phyloP scores from a whole-genome alignment of 2,113 vertebrate genomes.

The Pangasianodon gigas region DNA sequence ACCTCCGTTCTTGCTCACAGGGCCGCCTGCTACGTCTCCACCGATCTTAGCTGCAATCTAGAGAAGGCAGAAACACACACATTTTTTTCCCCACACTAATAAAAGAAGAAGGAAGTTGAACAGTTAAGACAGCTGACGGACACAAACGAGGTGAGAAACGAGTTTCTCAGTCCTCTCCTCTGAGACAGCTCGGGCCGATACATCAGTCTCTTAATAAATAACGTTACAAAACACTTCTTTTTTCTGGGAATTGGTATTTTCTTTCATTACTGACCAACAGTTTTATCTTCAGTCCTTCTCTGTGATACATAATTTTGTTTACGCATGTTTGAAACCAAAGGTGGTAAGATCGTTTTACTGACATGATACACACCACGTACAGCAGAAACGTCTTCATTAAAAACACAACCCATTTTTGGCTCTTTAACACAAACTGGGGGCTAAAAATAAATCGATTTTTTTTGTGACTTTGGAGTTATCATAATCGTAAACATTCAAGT shows the following conservation, averaged over 20 bases:
- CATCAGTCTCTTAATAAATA: not conserved
- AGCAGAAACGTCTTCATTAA: not conserved
- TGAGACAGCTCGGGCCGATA: not conserved
- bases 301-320: too few relatives aligned
- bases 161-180: not conserved
- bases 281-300: too few relatives aligned
- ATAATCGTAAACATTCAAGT: too few relatives aligned
- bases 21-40: constrained; percentile 78
- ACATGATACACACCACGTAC: too few relatives aligned
- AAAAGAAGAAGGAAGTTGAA: not conserved
- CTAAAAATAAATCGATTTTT: too few relatives aligned
- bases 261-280: too few relatives aligned
- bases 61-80: constrained; percentile 19
- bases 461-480: too few relatives aligned
- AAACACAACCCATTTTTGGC: not conserved
- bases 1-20: constrained; percentile 84
- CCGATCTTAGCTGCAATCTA: constrained; percentile 95
- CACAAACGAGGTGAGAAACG: not conserved
- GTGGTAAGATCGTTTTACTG: too few relatives aligned
- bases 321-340: too few relatives aligned
- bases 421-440: too few relatives aligned
- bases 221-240: too few relatives aligned
- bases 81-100: not conserved
- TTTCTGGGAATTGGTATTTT: too few relatives aligned
- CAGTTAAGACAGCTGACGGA: not conserved